Conservation (phyloP, 2,797 vertebrate genomes). For the Sebastiscus albofasciatus region DNA sequence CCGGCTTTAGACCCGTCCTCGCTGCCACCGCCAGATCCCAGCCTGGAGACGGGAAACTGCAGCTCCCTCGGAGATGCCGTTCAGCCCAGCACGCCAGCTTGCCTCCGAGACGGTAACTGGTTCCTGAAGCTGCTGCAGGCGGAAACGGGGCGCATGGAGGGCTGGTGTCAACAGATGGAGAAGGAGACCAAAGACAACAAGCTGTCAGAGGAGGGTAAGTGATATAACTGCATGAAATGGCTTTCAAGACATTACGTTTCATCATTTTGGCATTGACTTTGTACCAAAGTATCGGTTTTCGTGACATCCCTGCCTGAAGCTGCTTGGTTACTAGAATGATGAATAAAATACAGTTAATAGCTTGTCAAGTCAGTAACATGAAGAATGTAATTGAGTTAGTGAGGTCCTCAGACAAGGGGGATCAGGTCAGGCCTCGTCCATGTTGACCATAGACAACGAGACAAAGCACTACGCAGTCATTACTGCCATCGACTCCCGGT, state of each 20-base stretch:
- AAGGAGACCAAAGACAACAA: slow-evolving; percentile 98
- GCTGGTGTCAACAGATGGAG: slow-evolving; percentile 99
- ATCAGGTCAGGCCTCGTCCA: slow-evolving; percentile 5
- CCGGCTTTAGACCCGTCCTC: slow-evolving; percentile 96
- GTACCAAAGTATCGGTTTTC: too few relatives aligned
- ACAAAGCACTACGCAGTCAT: slow-evolving; percentile 26
- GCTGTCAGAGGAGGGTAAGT: slow-evolving; percentile 96
- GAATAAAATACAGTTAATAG: neutral
- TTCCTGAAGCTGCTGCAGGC: slow-evolving; percentile 98
- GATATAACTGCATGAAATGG: neutral
- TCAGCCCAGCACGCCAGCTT: slow-evolving; percentile 74
- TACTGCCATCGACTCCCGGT: slow-evolving; percentile 32
- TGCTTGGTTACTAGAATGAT: neutral
- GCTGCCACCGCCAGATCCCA: slow-evolving; percentile 95
- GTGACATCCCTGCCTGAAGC: neutral
- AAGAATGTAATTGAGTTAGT: slow-evolving; percentile 13
- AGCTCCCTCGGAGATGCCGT: slow-evolving; percentile 83
- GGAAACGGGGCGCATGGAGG: slow-evolving; percentile 95
- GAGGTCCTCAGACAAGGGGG: slow-evolving; percentile 1
- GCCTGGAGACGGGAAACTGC: slow-evolving; percentile 90
- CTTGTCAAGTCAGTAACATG: slow-evolving; percentile 17
- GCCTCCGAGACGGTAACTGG: slow-evolving; percentile 96
- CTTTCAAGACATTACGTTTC: neutral
- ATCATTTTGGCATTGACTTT: too few relatives aligned
- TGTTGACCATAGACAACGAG: slow-evolving; percentile 15